Percentiles rank a stretch among this genome's conserved stretches.
Evolutionary conservation across 2,888 invertebrate genomes (phyloP).

Genomic region (Pachydiplax longipennis): DNA sequence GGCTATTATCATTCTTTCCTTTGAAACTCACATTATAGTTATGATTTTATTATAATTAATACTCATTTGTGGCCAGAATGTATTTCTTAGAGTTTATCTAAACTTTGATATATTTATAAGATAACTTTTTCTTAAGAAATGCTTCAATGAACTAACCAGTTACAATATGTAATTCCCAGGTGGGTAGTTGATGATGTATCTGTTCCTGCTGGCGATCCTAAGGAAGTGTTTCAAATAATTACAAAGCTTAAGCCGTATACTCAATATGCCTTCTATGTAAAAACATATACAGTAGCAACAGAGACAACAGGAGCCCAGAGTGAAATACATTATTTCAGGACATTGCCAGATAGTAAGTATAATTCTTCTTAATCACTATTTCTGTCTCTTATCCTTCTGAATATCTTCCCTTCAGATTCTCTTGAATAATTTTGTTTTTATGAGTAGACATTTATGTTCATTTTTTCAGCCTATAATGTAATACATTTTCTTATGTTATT

Average conservation of each 20-base stretch:
- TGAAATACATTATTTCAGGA: slow-evolving; percentile 80
- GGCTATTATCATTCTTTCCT: too few species aligned
- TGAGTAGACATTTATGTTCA: not conserved
- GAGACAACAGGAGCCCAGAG: slow-evolving; percentile 80
- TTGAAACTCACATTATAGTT: too few species aligned
- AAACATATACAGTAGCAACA: slow-evolving; percentile 87
- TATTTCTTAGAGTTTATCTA: not conserved
- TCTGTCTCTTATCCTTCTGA: not conserved
- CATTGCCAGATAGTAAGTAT: slow-evolving; percentile 71
- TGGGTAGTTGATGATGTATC: slow-evolving; percentile 74
- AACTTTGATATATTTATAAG: not conserved
- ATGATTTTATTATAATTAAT: too few species aligned
- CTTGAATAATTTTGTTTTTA: not conserved
- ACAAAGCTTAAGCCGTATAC: slow-evolving; percentile 81
- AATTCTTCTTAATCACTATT: not conserved
- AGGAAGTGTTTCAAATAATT: slow-evolving; percentile 62
- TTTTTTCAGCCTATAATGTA: not conserved
- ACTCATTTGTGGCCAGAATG: not conserved
- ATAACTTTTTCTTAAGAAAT: not conserved
- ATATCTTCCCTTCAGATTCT: not conserved
- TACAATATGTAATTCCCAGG: slow-evolving; percentile 58
- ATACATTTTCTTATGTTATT: not conserved
- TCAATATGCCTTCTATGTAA: slow-evolving; percentile 92
- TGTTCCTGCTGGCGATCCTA: slow-evolving; percentile 54
- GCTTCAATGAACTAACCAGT: not conserved